Conservation (phyloP, 2,888 invertebrate species). For the Nebria salina region DNA sequence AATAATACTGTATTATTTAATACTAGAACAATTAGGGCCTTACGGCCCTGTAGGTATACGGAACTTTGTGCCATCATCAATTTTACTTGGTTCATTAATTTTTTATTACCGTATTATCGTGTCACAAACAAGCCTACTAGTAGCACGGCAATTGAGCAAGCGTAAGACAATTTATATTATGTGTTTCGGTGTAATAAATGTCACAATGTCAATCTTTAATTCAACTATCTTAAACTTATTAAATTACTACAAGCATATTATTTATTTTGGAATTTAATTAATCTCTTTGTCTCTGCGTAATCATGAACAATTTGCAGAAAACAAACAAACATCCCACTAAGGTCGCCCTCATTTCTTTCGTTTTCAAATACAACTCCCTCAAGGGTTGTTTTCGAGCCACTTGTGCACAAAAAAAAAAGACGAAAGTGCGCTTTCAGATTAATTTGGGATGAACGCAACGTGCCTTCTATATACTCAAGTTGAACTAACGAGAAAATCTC, state of each 20-base stretch:
- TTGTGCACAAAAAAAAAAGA: neutral
- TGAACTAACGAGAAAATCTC: slow-evolving; percentile 44
- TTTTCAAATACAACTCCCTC: neutral
- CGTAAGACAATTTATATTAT: neutral
- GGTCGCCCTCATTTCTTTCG: neutral
- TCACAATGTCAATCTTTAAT: neutral
- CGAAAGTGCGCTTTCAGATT: slow-evolving; percentile 19
- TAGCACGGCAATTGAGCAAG: neutral
- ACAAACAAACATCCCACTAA: too few species aligned
- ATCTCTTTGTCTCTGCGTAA: too few species aligned
- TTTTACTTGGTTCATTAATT: neutral
- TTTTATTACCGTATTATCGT: neutral
- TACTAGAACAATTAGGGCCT: neutral
- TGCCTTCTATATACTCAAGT: neutral
- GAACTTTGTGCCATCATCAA: neutral
- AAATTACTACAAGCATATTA: too few species aligned
- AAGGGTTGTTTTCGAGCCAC: neutral
- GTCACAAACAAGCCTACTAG: neutral
- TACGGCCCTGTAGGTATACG: neutral
- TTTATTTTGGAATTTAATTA: too few species aligned
- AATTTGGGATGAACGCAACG: slow-evolving; percentile 31
- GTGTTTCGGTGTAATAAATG: neutral
- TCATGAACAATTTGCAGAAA: neutral
- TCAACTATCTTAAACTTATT: neutral
- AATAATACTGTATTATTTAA: neutral